Evolutionary conservation across 2,888 invertebrate species (phyloP).

Genomic region (Melangyna quadrimaculata): DNA sequence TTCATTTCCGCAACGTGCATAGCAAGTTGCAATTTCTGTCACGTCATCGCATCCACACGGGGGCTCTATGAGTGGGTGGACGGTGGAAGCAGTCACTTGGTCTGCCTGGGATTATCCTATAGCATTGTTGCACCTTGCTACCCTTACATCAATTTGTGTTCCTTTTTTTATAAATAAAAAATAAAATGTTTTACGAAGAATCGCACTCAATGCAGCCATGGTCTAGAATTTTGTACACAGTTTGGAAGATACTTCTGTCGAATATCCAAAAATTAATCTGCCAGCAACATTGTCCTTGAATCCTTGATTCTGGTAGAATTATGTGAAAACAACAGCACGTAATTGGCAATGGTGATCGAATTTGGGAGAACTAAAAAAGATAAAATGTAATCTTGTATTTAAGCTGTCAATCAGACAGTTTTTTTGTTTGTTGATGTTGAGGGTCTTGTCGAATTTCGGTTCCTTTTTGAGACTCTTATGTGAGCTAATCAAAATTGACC

Average conservation of each 20-base stretch:
- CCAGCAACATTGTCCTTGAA: slow-evolving; percentile 32
- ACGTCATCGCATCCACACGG: slow-evolving; percentile 64
- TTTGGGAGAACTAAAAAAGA: slow-evolving; percentile 48
- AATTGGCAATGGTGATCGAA: slow-evolving; percentile 36
- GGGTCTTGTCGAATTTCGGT: slow-evolving; percentile 55
- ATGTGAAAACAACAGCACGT: not conserved
- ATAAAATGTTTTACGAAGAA: not conserved
- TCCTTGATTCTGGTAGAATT: slow-evolving; percentile 11
- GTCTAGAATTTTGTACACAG: not conserved
- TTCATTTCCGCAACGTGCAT: slow-evolving; percentile 70
- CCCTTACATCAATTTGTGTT: not conserved
- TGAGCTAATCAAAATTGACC: slow-evolving; percentile 45
- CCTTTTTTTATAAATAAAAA: not conserved
- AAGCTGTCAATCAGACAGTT: slow-evolving; percentile 65
- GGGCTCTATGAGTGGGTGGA: slow-evolving; percentile 7
- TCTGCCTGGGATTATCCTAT: slow-evolving; percentile 18
- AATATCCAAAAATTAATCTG: not conserved
- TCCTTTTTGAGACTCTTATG: not conserved
- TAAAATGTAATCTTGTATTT: slow-evolving; percentile 52
- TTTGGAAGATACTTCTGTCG: not conserved
- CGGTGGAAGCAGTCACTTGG: slow-evolving; percentile 5
- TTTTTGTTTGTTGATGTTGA: slow-evolving; percentile 2
- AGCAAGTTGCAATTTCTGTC: slow-evolving; percentile 68
- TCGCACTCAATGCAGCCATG: not conserved
- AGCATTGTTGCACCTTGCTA: slow-evolving; percentile 19